These are phyloP conservation scores for Ichneumoninae sp. DNA, from an alignment of 2,888 invertebrate genomes.

Conservation along the genomic window DNA sequence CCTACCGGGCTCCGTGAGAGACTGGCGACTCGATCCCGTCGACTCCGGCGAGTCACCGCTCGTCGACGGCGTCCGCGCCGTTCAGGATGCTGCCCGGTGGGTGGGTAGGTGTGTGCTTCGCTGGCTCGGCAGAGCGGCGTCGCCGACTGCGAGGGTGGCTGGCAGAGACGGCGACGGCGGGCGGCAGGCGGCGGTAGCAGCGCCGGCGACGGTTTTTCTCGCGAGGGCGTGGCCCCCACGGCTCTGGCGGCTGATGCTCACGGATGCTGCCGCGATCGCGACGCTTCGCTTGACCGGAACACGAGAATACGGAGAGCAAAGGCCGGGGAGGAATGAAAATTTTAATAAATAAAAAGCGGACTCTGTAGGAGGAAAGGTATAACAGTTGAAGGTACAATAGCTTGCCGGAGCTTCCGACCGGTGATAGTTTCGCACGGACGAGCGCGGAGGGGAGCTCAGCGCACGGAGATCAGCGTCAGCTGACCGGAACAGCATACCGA, in stretches of 20 bases:
- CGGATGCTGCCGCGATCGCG: conserved; percentile 4
- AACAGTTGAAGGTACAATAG: background rate
- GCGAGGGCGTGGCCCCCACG: conserved; percentile 81
- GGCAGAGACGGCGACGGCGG: background rate
- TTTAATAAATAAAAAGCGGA: too few species aligned
- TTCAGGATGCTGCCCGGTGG: conserved; percentile 57
- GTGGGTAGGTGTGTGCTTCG: conserved; percentile 65
- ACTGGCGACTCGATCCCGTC: conserved; percentile 58
- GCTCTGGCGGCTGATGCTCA: conserved; percentile 61
- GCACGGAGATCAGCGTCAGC: conserved; percentile 23
- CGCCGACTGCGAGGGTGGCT: conserved; percentile 67
- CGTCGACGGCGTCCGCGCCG: conserved; percentile 23
- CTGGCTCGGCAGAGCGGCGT: conserved; percentile 73
- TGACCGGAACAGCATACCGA: conserved; percentile 23
- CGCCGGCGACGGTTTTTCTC: conserved; percentile 76
- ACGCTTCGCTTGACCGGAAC: background rate
- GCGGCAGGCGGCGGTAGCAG: conserved; percentile 60
- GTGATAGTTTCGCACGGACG: background rate
- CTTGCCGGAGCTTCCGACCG: background rate
- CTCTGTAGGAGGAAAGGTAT: too few species aligned
- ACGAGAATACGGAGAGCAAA: background rate
- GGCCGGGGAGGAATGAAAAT: background rate
- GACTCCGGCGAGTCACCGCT: conserved; percentile 26
- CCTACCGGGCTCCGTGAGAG: conserved; percentile 52
- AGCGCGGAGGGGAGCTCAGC: background rate